Evolutionary conservation across 2,888 invertebrate genomes (phyloP).

Genomic region (Aleiodes leptofemur): DNA sequence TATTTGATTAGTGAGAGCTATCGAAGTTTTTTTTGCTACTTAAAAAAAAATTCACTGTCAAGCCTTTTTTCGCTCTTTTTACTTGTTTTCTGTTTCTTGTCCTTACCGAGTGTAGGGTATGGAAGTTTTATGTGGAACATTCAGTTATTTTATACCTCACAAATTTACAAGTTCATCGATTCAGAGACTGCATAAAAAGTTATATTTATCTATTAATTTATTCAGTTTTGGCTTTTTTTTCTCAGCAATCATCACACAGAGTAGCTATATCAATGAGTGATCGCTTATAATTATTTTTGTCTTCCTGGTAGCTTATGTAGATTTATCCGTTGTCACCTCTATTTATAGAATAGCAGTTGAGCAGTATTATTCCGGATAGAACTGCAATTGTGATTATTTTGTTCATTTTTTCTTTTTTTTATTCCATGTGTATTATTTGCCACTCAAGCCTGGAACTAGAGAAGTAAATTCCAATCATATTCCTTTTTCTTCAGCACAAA

Average conservation of each 20-base stretch:
- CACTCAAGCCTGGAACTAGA: too few species aligned
- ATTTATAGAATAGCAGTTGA: slow-evolving; percentile 49
- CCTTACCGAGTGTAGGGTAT: neutral
- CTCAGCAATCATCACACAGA: slow-evolving; percentile 49
- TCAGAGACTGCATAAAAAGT: slow-evolving; percentile 22
- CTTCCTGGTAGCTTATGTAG: slow-evolving; percentile 43
- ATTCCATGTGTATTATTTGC: slow-evolving; percentile 30
- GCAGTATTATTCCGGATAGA: slow-evolving; percentile 49
- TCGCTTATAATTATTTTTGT: slow-evolving; percentile 46
- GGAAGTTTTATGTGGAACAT: neutral
- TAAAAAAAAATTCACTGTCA: slow-evolving; percentile 32
- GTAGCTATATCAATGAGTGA: slow-evolving; percentile 50
- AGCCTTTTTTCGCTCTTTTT: neutral
- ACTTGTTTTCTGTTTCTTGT: slow-evolving; percentile 18
- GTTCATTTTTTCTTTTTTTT: slow-evolving; percentile 5
- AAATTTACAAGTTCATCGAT: slow-evolving; percentile 25
- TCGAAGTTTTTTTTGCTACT: slow-evolving; percentile 9
- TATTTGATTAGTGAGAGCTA: slow-evolving; percentile 20
- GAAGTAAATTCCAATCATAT: too few species aligned
- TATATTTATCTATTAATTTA: slow-evolving; percentile 19
- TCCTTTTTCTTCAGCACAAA: too few species aligned
- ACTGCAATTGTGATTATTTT: neutral
- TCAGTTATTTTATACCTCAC: slow-evolving; percentile 21
- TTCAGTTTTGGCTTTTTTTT: neutral
- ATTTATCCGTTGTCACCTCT: slow-evolving; percentile 48